These are phyloP conservation scores for Elaphurus davidianus DNA, from an alignment of 2,113 vertebrate genomes.

Conservation along the genomic window DNA sequence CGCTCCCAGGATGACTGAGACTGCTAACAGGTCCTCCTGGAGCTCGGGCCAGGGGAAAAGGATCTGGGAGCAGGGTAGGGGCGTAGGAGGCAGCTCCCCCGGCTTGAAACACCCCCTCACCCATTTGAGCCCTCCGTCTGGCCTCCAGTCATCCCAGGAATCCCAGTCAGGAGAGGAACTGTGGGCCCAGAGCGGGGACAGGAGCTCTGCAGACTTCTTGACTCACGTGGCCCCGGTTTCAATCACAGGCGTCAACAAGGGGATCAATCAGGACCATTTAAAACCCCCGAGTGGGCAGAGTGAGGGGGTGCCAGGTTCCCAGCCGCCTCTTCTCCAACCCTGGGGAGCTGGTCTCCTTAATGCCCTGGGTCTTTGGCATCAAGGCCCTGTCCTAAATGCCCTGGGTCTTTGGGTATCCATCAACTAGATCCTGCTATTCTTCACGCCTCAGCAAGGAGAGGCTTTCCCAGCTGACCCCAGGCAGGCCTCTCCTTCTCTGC, in stretches of 20 bases:
- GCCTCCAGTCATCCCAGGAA: not conserved
- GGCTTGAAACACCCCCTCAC: not conserved
- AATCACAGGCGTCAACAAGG: not conserved
- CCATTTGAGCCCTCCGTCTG: not conserved
- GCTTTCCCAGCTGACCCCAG: not conserved
- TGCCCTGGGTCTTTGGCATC: not conserved
- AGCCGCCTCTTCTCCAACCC: not conserved
- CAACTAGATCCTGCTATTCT: not conserved
- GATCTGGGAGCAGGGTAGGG: not conserved
- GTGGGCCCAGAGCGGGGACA: not conserved
- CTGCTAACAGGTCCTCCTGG: constrained; percentile 75
- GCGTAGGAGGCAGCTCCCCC: not conserved
- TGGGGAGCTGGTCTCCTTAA: not conserved
- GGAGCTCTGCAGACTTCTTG: not conserved
- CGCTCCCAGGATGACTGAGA: not conserved
- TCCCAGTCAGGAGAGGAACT: not conserved
- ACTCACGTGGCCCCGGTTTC: not conserved
- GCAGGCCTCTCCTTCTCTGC: not conserved
- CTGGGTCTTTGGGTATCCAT: not conserved
- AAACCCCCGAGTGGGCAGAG: not conserved
- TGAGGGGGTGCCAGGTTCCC: not conserved
- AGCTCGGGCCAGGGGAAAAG: not conserved
- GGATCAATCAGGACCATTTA: not conserved
- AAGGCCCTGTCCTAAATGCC: not conserved
- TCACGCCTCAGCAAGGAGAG: not conserved